Evolutionary conservation across 2,797 vertebrate genomes (phyloP), one percentile per base, ranked within the genome.

Genomic region (Oreonectes daqikongensis): DNA sequence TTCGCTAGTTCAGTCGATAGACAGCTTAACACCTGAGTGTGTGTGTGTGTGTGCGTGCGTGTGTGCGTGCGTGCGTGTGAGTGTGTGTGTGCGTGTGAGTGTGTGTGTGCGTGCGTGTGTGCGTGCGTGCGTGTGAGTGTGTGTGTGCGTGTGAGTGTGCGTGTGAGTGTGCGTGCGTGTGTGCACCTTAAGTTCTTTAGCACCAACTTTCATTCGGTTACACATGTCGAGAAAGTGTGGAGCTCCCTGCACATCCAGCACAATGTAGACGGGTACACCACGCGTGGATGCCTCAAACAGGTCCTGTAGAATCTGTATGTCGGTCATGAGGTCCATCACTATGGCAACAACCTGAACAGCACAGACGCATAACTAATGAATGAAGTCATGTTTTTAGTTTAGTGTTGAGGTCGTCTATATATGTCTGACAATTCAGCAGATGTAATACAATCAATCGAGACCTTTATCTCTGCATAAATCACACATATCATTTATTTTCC

Each of bases 271-370:
- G 0, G 96, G 90, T 28, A 99, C 93, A 1, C 87, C 88, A 52
- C 95, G 94, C 30, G 90, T 93, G 1, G 68, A 91, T 0, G 95
- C 93, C 0, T 98, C 94, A 85, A 97, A 93, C 75, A 98, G 91
- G 84, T 99, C 97, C 4, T 90, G 93, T 81, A 98, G 94, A 87
- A 99, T 95, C 52, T 98, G 95, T 0, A 94, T 77, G 70, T 99
- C 97, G 0, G 96, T 98, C 81, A 99, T 93, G 11, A 95, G 77
- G 87, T 99, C 97, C 97, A 99, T 98, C 80, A 97, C 95, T 57
- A 99, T 89, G 0, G 96, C 97, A 28, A 99, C 90, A 74, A 97
- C 92, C 97, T 99, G 90, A 53, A 81, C 72, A 68, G 28, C 12
- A 71, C n/a, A 61, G 3, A 72, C 20, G 59, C n/a, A n/a, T n/a